Conservation (phyloP, 1,140 invertebrate species). For the Diuraphis noxia region DNA sequence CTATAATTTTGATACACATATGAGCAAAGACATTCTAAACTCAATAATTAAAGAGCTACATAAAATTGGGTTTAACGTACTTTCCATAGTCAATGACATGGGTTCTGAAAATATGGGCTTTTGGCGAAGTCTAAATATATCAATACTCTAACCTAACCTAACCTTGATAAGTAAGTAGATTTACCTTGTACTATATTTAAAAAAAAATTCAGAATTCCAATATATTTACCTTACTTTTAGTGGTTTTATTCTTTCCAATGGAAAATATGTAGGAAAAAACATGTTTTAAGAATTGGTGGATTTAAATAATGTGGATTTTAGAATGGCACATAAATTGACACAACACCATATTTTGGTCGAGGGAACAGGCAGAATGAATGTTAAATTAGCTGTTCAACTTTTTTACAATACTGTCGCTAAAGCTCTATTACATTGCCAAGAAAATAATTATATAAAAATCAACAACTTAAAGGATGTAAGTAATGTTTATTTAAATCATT, state of each 20-base stretch:
- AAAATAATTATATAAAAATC: background rate
- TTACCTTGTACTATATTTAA: background rate
- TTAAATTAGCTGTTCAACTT: background rate
- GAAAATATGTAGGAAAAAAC: background rate
- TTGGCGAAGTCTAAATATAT: background rate
- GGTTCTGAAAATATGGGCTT: constrained; percentile 35
- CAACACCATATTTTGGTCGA: background rate
- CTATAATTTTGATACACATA: background rate
- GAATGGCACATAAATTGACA: background rate
- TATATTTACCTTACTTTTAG: background rate
- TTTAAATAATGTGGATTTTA: background rate
- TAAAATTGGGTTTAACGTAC: background rate
- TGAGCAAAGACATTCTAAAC: background rate
- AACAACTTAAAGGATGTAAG: background rate
- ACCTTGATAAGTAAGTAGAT: background rate
- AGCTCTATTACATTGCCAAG: background rate
- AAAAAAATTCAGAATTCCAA: background rate
- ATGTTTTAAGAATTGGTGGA: background rate
- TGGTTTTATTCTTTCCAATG: background rate
- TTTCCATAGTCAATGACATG: constrained; percentile 14
- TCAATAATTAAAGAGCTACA: background rate
- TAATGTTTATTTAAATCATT: background rate
- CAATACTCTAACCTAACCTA: no score
- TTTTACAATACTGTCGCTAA: background rate
- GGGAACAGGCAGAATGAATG: background rate